Conservation (phyloP, 1,140 invertebrate species). For the Nasonia vitripennis region DNA sequence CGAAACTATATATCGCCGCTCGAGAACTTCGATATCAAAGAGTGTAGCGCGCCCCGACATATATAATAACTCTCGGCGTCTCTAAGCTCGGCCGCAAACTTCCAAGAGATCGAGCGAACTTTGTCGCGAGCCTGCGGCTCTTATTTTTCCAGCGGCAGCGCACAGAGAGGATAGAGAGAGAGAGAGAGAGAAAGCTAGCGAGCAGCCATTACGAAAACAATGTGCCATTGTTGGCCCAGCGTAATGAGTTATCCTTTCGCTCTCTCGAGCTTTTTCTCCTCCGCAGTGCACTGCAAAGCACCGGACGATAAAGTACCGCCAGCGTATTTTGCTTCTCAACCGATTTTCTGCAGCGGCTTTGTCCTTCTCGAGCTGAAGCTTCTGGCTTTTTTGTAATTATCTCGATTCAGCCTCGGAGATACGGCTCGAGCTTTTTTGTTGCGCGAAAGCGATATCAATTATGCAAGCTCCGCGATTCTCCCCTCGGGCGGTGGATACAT, state of each 20-base stretch:
- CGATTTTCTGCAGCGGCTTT: conserved; percentile 3
- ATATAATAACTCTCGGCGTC: neutral
- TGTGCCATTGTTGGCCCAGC: conserved; percentile 19
- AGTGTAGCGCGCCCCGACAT: neutral
- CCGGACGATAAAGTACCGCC: neutral
- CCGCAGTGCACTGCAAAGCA: neutral
- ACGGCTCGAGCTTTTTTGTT: too few species aligned
- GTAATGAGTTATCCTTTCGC: conserved; percentile 27
- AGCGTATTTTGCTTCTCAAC: neutral
- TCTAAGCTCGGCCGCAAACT: neutral
- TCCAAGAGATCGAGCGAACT: neutral
- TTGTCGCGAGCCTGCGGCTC: neutral
- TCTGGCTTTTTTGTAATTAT: neutral
- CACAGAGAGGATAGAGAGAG: neutral
- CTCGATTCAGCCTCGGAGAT: neutral
- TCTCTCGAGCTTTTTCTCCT: conserved; percentile 6
- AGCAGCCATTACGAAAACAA: conserved; percentile 16
- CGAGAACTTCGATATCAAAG: neutral
- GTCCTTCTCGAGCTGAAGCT: neutral
- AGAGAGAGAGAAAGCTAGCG: neutral
- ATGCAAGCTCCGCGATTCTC: too few species aligned
- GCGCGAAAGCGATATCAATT: too few species aligned
- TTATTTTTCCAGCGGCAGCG: neutral
- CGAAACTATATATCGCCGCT: neutral
- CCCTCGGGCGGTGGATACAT: too few species aligned